Base-by-base conservation (phyloP, 2,113 vertebrate species). In the Channa argus region DNA sequence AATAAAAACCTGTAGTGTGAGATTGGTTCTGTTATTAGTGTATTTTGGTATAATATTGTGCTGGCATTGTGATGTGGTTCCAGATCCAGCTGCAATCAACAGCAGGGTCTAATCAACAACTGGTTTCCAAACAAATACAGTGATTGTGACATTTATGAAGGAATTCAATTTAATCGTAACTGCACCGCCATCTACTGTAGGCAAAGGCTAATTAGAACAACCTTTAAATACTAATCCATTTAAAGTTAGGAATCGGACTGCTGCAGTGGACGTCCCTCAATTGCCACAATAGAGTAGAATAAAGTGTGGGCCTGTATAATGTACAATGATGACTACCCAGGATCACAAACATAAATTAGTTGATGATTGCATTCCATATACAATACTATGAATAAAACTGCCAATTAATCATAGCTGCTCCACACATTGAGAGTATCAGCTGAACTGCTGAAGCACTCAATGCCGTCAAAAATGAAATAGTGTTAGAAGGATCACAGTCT, bases 351-450 rank as follows among this genome's bases (percentile, higher is more conserved):
- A 44, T 14, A 52, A 80, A 78, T 78, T 51, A 69, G 34, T 47
- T 56, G 62, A 50, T 76, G 54, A 55, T 71, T 80, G 24, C 60
- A 55, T 62, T 74, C 44, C 41, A 59, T 66, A 72, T 55, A 62
- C 53, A 44, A 66, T 56, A 62, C 41, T 58, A 51, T 15, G 6
- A 63, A 53, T 80, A 80, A 79, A 83, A 78, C 38, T 66, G 72
- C 5, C 64, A 67, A 69, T 82, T 74, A 77, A 82, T 86, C 79
- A 82, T n/a, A 50, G 44, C 39, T 2, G 47, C 45, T 12, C 15
- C 14, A 63, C 51, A 63, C 36, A 80, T 76, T 37, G 68, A 37
- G 44, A 72, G 53, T 9, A 70, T 52, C 66, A 62, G 59, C 38
- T 46, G 61, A 75, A 54, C 47, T 61, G 71, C 71, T 77, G 37